Conservation (phyloP, 2,797 vertebrate genomes). For the Podarcis lilfordi region DNA sequence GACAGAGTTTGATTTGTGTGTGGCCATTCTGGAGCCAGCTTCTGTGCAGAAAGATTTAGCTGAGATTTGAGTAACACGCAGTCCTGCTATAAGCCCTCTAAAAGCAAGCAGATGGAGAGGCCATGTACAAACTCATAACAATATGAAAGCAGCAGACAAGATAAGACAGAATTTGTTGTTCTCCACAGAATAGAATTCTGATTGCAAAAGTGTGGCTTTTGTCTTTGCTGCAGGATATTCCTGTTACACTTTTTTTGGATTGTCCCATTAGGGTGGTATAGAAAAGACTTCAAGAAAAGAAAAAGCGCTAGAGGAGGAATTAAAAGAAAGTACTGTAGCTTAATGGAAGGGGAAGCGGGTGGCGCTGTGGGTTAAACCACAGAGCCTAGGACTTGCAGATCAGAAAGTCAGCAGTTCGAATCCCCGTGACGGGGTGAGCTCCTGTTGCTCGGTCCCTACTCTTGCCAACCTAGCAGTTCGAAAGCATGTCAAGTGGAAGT, state of each 20-base stretch:
- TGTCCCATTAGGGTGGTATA: background rate
- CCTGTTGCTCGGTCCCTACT: too few relatives aligned
- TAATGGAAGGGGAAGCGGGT: background rate
- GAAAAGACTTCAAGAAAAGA: background rate
- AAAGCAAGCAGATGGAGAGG: background rate
- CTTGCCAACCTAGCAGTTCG: too few relatives aligned
- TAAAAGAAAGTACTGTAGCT: background rate
- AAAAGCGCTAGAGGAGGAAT: background rate
- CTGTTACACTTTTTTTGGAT: background rate
- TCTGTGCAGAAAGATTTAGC: conserved; percentile 6
- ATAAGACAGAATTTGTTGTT: background rate
- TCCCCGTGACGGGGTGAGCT: too few relatives aligned
- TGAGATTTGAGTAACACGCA: background rate
- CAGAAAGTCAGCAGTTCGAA: too few relatives aligned
- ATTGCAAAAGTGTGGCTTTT: background rate
- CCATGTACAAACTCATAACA: background rate
- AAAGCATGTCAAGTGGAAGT: too few relatives aligned
- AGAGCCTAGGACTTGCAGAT: too few relatives aligned
- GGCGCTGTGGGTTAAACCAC: too few relatives aligned
- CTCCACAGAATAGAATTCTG: background rate
- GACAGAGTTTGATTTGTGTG: background rate
- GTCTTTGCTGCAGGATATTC: background rate
- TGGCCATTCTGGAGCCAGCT: background rate
- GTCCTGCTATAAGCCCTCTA: background rate
- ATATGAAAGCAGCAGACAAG: background rate